A percentile compares a stretch with the other conserved stretches of the same genome.
Evolutionary conservation across 2,888 invertebrate genomes (phyloP).

Genomic region (Tyria jacobaeae): DNA sequence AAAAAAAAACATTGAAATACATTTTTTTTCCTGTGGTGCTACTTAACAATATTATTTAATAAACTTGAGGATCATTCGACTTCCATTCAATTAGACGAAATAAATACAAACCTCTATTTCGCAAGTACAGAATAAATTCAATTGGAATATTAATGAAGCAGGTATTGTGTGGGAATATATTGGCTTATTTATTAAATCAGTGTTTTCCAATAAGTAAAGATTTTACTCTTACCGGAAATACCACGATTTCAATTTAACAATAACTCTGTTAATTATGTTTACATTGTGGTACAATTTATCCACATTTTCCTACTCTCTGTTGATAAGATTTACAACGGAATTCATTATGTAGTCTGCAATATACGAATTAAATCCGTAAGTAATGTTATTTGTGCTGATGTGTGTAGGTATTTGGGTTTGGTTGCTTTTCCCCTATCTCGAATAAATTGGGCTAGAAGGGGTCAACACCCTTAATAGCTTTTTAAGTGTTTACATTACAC

Average conservation of each 20-base stretch:
- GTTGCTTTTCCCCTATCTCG: no score
- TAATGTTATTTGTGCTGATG: neutral
- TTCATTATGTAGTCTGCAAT: constrained; percentile 23
- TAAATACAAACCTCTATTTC: neutral
- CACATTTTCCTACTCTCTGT: constrained; percentile 25
- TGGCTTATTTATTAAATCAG: constrained; percentile 49
- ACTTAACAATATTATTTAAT: neutral
- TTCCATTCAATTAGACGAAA: neutral
- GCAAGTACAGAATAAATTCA: constrained; percentile 4
- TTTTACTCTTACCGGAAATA: constrained; percentile 31
- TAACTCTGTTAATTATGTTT: constrained; percentile 54
- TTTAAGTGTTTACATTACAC: neutral
- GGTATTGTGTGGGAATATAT: constrained; percentile 28
- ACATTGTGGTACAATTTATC: constrained; percentile 48
- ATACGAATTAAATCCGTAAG: neutral
- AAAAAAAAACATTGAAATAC: neutral
- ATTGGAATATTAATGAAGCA: constrained; percentile 29
- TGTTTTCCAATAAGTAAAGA: constrained; percentile 48
- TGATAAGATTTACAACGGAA: constrained; percentile 33
- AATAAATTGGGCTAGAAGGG: neutral
- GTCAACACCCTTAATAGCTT: neutral
- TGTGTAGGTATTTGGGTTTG: neutral
- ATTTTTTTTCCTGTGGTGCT: neutral
- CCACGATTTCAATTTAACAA: constrained; percentile 38
- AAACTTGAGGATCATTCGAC: constrained; percentile 1